Evolutionary conservation across 2,797 vertebrate species (phyloP).

Genomic region (Phalloptychus januarius): DNA sequence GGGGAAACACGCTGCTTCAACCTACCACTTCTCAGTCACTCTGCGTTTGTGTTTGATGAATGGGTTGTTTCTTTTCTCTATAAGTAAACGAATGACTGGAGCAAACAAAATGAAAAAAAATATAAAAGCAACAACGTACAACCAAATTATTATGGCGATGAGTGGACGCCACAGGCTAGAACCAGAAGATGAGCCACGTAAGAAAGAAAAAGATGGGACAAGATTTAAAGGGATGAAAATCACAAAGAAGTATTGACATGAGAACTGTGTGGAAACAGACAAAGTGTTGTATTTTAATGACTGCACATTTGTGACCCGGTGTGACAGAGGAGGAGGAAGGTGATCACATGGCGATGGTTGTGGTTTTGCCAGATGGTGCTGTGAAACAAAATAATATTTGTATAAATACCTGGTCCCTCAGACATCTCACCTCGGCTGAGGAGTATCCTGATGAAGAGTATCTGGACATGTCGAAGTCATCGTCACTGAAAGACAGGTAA

Average conservation of each 20-base stretch:
- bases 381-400: constrained; percentile 69
- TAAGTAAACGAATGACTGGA: background rate
- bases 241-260: constrained; percentile 18
- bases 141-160: constrained; percentile 11
- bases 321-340: constrained; percentile 62
- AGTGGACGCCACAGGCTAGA: constrained; percentile 5
- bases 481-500: constrained; percentile 84
- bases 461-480: constrained; percentile 99
- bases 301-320: constrained; percentile 54
- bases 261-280: background rate
- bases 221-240: constrained; percentile 25
- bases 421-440: constrained; percentile 97
- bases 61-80: background rate
- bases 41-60: background rate
- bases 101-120: background rate
- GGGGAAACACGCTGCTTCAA: background rate
- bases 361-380: constrained; percentile 56
- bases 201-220: constrained; percentile 21
- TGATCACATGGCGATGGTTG: constrained; percentile 59
- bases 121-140: background rate
- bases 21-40: background rate
- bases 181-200: constrained; percentile 2
- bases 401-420: constrained; percentile 85
- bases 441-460: constrained; percentile 99
- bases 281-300: constrained; percentile 4